Base-by-base conservation (phyloP, 1,140 invertebrate genomes). In the Coelopa frigida region DNA sequence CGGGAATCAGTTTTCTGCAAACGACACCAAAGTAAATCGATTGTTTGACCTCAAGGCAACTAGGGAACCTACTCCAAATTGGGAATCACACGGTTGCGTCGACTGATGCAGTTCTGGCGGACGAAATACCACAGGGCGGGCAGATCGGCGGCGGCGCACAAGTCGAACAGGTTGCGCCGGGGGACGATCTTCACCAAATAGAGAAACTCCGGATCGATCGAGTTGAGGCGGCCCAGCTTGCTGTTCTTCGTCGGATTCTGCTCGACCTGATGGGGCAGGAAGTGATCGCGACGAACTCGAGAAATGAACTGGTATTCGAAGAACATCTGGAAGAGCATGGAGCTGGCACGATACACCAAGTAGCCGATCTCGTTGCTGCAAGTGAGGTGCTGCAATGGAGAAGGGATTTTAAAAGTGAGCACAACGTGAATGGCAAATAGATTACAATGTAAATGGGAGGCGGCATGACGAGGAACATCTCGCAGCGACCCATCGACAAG, bases 121-220 rank as follows among this genome's bases (percentile, higher is more conserved):
- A 79, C 75, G 51, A 80, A 81, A 54, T 75, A 80, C 74, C 75
- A 80, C 2, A 80, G 56, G 3, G 75, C 62, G 15, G 73, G 70
- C 26, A 80, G 49, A 52, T 78, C 71, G 29, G 71, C 70, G 1
- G 68, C 43, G 11, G 61, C 56, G 36, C 74, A 75, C 3, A 75
- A 49, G 14, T 69, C 55, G 24, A 53, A 73, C 2, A 77, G 53
- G 46, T 74, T 69, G 12, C 64, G 57, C 17, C 75, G 73, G 26
- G 74, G 72, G 23, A 69, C 70, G 41, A 80, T 74, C 49, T 75
- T 76, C 0, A 80, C 70, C 35, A 80, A 56, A 50, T 77, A 76
- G 26, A 79, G 50, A 35, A 67, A 71, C 26, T 76, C 64, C 2
- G 74, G 70, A 54, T 79, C 73, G 17, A 75, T 66, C 56, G 72